Evolutionary conservation across 2,888 invertebrate genomes (phyloP).

Genomic region (Volucella inflata): DNA sequence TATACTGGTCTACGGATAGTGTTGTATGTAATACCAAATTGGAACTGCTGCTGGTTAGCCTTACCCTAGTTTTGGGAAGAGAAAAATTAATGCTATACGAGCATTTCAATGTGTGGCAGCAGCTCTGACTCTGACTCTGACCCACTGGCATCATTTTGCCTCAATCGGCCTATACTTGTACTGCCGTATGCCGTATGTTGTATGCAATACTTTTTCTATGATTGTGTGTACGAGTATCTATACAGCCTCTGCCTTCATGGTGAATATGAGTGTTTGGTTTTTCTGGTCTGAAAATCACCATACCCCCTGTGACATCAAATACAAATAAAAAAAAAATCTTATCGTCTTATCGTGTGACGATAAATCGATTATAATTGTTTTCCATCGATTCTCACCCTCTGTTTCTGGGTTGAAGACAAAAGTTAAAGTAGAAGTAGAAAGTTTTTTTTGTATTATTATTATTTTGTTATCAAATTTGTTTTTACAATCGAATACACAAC

Average conservation of each 20-base stretch:
- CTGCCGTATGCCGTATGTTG: conserved; percentile 51
- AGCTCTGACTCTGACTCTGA: conserved; percentile 80
- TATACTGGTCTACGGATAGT: conserved; percentile 18
- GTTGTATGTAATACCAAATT: conserved; percentile 54
- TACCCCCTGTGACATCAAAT: neutral
- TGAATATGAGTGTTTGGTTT: conserved; percentile 45
- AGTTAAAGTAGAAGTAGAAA: conserved; percentile 28
- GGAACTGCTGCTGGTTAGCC: conserved; percentile 71
- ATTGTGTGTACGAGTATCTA: conserved; percentile 12
- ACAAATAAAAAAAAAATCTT: neutral
- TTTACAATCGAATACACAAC: conserved; percentile 41
- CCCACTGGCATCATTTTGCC: conserved; percentile 83
- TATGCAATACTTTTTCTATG: neutral
- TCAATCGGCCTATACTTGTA: conserved; percentile 42
- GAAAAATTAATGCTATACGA: conserved; percentile 30
- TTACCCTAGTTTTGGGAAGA: conserved; percentile 67
- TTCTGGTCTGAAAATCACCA: conserved; percentile 28
- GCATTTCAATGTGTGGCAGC: conserved; percentile 50
- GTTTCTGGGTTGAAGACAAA: no score
- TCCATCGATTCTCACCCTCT: neutral
- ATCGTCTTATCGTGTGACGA: conserved; percentile 53
- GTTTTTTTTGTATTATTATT: conserved; percentile 5
- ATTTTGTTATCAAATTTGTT: conserved; percentile 37
- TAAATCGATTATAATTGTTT: conserved; percentile 63
- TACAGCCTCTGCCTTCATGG: conserved; percentile 56